Conservation (phyloP, 2,113 vertebrate species). For the Verasper variegatus region DNA sequence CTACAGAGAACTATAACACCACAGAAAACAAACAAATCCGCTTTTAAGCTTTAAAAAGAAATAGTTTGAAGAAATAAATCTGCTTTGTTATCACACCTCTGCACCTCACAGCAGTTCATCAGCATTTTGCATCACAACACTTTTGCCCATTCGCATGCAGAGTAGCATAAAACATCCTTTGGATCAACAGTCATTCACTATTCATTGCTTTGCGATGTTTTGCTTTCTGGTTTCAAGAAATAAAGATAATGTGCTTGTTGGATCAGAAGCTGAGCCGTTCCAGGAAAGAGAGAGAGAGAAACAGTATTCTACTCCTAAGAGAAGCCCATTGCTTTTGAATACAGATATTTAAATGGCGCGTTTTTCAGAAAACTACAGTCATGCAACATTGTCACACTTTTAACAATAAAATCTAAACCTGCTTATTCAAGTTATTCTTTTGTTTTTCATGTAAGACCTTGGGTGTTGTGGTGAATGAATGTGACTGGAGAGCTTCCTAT, state of each 20-base stretch:
- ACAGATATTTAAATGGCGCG: not conserved
- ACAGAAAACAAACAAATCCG: no score
- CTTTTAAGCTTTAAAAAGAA: no score
- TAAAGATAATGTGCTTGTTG: not conserved
- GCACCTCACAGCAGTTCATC: not conserved
- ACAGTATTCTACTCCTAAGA: no score
- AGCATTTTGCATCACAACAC: not conserved
- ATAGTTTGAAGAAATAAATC: no score
- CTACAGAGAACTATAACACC: no score
- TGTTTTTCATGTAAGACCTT: not conserved
- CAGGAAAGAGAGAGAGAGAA: not conserved
- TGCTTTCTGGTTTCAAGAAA: not conserved
- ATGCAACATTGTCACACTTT: not conserved
- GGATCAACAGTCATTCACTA: not conserved
- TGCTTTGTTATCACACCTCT: not conserved
- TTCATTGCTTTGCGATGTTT: not conserved
- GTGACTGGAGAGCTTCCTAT: slow-evolving; percentile 33
- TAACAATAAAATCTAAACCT: not conserved
- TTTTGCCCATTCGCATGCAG: not conserved
- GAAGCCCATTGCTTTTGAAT: not conserved
- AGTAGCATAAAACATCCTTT: not conserved
- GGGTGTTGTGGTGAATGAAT: not conserved
- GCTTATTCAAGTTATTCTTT: not conserved
- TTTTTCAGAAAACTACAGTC: not conserved
- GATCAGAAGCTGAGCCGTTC: not conserved